phyloP scores from a whole-genome alignment of 2,797 vertebrate species.

The Aulostomus chinensis region DNA sequence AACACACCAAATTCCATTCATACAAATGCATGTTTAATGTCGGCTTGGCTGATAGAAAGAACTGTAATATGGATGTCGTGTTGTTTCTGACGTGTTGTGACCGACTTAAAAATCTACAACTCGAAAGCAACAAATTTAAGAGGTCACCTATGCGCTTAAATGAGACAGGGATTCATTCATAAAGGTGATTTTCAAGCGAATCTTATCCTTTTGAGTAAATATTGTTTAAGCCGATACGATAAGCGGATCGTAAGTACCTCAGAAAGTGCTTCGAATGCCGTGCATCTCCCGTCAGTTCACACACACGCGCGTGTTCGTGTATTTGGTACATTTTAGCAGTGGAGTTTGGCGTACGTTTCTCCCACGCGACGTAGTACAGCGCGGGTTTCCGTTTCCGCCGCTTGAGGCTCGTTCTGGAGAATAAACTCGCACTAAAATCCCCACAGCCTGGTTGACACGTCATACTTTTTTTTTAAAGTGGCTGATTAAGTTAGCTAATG shows the following conservation, averaged over 20 bases:
- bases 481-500: no score
- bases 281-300: accelerated
- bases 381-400: no score
- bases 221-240: neutral
- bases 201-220: neutral
- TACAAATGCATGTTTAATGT: no score
- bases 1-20: neutral
- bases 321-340: neutral
- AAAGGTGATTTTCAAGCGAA: neutral
- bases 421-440: no score
- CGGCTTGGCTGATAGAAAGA: no score
- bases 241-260: accelerated
- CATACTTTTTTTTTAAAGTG: no score
- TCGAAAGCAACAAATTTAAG: neutral
- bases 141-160: neutral
- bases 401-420: no score
- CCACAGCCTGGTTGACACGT: no score
- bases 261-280: accelerated
- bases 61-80: no score
- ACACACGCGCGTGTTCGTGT: accelerated
- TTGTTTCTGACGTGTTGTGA: no score
- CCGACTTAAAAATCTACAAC: no score
- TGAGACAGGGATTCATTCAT: neutral
- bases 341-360: neutral
- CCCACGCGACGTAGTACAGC: no score